A percentile compares a stretch with the other conserved stretches of the same genome.
Evolutionary conservation across 2,888 invertebrate genomes (phyloP).

Genomic region (Tetramorium bicarinatum): DNA sequence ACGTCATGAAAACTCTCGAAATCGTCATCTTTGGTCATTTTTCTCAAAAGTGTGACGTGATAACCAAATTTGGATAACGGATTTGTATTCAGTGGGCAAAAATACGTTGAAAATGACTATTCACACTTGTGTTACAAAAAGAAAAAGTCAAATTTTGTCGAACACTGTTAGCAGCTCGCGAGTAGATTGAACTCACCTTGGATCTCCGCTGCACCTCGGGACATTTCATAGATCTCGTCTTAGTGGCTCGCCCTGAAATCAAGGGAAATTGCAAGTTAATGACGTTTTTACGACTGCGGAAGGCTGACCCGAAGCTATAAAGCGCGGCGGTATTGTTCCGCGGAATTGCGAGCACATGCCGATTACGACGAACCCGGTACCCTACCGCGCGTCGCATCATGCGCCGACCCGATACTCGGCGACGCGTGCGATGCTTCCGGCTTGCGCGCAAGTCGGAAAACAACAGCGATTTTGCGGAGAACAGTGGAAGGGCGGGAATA

Average conservation of each 20-base stretch:
- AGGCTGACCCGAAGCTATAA: background rate
- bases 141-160: too few species aligned
- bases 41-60: too few species aligned
- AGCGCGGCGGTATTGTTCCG: background rate
- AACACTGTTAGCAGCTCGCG: too few species aligned
- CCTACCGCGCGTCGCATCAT: background rate
- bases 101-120: too few species aligned
- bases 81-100: too few species aligned
- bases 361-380: background rate
- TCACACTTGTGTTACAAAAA: too few species aligned
- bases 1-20: too few species aligned
- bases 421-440: conserved; percentile 21
- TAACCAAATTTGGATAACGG: too few species aligned
- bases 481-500: conserved; percentile 53
- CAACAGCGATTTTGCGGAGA: conserved; percentile 29
- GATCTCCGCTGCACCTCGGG: background rate
- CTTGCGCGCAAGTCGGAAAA: conserved; percentile 33
- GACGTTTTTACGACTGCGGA: background rate
- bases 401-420: background rate
- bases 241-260: conserved; percentile 57
- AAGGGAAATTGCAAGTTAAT: conserved; percentile 8
- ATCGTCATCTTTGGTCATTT: too few species aligned
- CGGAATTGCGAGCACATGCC: background rate
- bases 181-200: conserved; percentile 60
- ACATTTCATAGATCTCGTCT: conserved; percentile 4